These are phyloP conservation scores for Megaleporinus macrocephalus DNA, from an alignment of 2,113 vertebrate species.

Conservation along the genomic window DNA sequence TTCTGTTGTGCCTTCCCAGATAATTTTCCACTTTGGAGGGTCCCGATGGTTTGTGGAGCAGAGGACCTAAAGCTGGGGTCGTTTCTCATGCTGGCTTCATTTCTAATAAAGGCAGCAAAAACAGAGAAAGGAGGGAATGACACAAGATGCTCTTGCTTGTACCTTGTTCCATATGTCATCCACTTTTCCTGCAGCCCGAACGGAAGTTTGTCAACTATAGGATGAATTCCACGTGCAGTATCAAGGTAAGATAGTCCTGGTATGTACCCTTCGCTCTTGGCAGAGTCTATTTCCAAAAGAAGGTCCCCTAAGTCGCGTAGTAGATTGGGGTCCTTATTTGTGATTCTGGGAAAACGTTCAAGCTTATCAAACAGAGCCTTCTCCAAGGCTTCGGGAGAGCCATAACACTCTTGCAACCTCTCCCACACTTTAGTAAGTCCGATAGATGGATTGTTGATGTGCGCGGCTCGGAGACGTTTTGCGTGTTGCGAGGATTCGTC, in stretches of 20 bases:
- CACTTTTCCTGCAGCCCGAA: neutral
- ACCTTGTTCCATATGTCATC: neutral
- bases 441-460: too few relatives aligned
- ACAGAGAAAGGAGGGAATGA: constrained; percentile 32
- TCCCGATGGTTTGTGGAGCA: too few relatives aligned
- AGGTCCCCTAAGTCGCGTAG: too few relatives aligned
- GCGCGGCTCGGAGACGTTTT: too few relatives aligned
- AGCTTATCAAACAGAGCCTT: too few relatives aligned
- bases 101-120: constrained; percentile 48
- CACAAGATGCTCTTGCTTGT: neutral
- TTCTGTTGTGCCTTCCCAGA: too few relatives aligned
- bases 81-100: constrained; percentile 26
- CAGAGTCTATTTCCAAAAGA: neutral
- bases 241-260: neutral
- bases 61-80: constrained; percentile 40
- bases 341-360: too few relatives aligned
- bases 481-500: too few relatives aligned
- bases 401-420: too few relatives aligned
- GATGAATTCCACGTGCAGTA: neutral
- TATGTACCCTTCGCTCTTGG: neutral
- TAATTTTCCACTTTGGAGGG: too few relatives aligned
- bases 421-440: too few relatives aligned
- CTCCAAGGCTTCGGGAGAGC: neutral
- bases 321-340: too few relatives aligned
- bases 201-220: neutral